Evolutionary conservation across 2,113 vertebrate genomes (phyloP).

Genomic region (Miniopterus natalensis): DNA sequence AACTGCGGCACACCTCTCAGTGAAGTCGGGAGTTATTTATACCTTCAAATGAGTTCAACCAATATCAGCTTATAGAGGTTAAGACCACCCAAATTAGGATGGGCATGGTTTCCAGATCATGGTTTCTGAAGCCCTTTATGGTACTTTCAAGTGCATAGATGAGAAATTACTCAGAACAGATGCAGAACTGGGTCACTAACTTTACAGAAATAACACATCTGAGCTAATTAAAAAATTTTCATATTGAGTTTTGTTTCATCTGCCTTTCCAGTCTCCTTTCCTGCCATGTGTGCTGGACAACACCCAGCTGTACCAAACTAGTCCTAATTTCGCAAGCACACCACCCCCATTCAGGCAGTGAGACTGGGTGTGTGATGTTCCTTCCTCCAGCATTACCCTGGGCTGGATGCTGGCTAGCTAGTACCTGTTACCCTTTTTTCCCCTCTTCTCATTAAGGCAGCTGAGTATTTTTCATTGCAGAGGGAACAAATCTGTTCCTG

Average conservation of each 20-base stretch:
- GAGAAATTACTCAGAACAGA: not conserved
- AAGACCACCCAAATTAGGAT: not conserved
- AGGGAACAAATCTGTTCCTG: not conserved
- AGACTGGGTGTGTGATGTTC: not conserved
- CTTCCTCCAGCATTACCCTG: not conserved
- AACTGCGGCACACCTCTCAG: no score
- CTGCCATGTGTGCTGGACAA: not conserved
- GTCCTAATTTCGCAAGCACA: not conserved
- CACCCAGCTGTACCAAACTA: not conserved
- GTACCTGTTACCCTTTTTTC: not conserved
- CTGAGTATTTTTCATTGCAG: constrained; percentile 26
- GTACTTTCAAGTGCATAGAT: constrained; percentile 27
- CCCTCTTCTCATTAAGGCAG: not conserved
- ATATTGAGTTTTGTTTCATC: not conserved
- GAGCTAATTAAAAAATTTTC: not conserved
- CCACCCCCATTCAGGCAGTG: no score
- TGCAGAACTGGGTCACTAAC: not conserved
- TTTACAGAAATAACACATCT: constrained; percentile 27
- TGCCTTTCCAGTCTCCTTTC: not conserved
- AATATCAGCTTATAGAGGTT: not conserved
- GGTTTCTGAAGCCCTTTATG: not conserved
- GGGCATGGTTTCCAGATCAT: not conserved
- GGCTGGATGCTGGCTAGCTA: not conserved
- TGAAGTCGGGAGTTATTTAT: not conserved
- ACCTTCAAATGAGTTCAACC: not conserved